Percentiles rank a stretch among this genome's conserved stretches.
Conservation (phyloP, 2,113 vertebrate genomes). For the Eubucco bourcierii region DNA sequence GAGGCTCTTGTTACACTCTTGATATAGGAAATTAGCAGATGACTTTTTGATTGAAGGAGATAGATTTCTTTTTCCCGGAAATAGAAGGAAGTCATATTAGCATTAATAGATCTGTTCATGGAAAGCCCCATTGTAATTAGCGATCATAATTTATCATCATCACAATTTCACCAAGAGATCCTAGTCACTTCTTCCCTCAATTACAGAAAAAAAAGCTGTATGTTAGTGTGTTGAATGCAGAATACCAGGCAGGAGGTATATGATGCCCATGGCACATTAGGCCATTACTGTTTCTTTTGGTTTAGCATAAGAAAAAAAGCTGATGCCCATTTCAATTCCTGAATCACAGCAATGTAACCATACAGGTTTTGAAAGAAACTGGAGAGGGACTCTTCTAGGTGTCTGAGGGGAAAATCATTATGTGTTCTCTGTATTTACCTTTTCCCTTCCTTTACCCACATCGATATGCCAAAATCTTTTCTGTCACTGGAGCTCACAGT, state of each 20-base stretch:
- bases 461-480: background rate
- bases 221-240: background rate
- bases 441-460: background rate
- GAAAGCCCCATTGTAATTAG: conserved; percentile 14
- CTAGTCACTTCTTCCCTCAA: background rate
- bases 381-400: background rate
- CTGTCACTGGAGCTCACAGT: background rate
- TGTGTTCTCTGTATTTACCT: background rate
- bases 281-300: background rate
- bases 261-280: background rate
- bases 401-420: background rate
- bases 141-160: conserved; percentile 12
- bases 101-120: conserved; percentile 2
- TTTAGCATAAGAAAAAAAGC: background rate
- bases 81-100: background rate
- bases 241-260: background rate
- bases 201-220: background rate
- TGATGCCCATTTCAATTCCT: background rate
- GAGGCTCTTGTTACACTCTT: background rate
- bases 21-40: background rate
- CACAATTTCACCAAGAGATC: background rate
- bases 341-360: background rate
- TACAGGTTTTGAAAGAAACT: background rate
- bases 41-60: conserved; percentile 17
- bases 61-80: conserved; percentile 22